Evolutionary conservation across 1,140 invertebrate species (phyloP).

Genomic region (Leptinotarsa lineolata): DNA sequence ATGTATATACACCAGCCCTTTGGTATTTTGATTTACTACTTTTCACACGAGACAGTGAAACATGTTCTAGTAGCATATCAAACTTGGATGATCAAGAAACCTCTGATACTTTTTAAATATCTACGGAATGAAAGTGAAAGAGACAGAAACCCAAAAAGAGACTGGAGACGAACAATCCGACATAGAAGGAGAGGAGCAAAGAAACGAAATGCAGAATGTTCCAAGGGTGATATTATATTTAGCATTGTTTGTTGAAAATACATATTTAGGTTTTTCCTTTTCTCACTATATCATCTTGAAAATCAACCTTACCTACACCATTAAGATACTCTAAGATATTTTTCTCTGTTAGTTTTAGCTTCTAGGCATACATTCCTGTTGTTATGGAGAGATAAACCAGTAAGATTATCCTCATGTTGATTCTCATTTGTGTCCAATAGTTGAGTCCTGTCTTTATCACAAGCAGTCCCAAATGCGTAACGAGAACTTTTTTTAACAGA

Average conservation of each 20-base stretch:
- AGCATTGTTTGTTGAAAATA: too few relatives aligned
- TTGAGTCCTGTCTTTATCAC: slow-evolving; percentile 17
- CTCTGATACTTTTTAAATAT: slow-evolving; percentile 13
- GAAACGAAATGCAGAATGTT: neutral
- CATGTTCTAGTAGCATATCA: slow-evolving; percentile 3
- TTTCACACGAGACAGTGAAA: slow-evolving; percentile 14
- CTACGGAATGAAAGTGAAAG: slow-evolving; percentile 15
- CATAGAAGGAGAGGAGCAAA: slow-evolving; percentile 3
- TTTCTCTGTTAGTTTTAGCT: slow-evolving; percentile 5
- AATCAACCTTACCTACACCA: slow-evolving; percentile 4
- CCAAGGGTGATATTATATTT: slow-evolving; percentile 4
- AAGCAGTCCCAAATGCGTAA: slow-evolving; percentile 2
- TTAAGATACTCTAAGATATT: slow-evolving; percentile 20
- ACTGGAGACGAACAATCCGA: slow-evolving; percentile 12
- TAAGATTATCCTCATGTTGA: slow-evolving; percentile 11
- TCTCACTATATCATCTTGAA: slow-evolving; percentile 20
- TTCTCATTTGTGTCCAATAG: slow-evolving; percentile 12
- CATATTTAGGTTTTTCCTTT: slow-evolving; percentile 19
- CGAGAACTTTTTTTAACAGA: slow-evolving; percentile 9
- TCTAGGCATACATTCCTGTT: neutral
- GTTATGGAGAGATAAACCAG: neutral
- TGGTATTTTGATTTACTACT: slow-evolving; percentile 27
- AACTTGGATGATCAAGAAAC: slow-evolving; percentile 10
- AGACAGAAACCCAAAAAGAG: slow-evolving; percentile 14
- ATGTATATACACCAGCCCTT: slow-evolving; percentile 22